Evolutionary conservation across 2,113 vertebrate genomes (phyloP).

Genomic region (Stigmatopora argus): DNA sequence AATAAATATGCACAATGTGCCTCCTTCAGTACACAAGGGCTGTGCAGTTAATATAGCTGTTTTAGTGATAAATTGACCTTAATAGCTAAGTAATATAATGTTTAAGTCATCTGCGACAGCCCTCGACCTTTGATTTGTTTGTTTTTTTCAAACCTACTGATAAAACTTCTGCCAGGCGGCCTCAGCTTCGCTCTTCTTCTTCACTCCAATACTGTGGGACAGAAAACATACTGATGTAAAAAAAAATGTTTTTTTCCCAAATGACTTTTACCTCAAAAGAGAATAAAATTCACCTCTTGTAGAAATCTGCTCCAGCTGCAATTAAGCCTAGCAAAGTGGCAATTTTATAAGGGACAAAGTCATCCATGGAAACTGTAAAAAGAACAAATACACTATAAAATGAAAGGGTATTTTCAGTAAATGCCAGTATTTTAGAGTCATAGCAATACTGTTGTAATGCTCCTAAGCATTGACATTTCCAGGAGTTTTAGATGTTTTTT

Average conservation of each 20-base stretch:
- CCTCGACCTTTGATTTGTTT: not conserved
- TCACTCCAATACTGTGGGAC: slow-evolving; percentile 58
- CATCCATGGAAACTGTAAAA: slow-evolving; percentile 46
- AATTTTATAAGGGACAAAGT: slow-evolving; percentile 55
- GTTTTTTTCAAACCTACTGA: slow-evolving; percentile 50
- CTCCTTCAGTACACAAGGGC: no score
- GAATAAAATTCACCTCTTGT: slow-evolving; percentile 46
- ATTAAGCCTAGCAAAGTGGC: slow-evolving; percentile 59
- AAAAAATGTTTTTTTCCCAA: not conserved
- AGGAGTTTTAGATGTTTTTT: no score
- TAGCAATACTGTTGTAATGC: no score
- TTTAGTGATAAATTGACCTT: not conserved
- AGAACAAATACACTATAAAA: not conserved
- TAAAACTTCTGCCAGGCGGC: slow-evolving; percentile 56
- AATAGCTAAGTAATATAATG: not conserved
- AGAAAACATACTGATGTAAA: not conserved
- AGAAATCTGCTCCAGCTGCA: slow-evolving; percentile 48
- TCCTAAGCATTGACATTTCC: no score
- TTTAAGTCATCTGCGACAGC: not conserved
- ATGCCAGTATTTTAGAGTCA: no score
- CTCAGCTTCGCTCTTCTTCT: slow-evolving; percentile 60
- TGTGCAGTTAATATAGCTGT: not conserved
- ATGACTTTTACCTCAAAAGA: not conserved
- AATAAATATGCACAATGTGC: no score
- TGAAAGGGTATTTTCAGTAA: not conserved